phyloP scores from a whole-genome alignment of 2,797 vertebrate species.

The Lutjanus campechanus region DNA sequence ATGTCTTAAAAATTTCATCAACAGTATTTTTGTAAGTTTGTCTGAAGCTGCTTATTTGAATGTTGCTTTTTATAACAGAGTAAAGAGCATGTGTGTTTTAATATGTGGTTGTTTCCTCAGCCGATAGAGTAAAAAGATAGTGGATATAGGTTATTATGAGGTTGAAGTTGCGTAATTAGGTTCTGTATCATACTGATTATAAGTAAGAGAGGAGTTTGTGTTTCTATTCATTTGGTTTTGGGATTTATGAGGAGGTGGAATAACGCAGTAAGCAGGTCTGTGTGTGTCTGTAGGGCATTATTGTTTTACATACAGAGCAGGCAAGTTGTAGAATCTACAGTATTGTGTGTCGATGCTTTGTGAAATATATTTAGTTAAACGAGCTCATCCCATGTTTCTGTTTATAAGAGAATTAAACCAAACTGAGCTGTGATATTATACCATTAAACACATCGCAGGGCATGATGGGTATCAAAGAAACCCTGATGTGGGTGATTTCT shows the following conservation, averaged over 20 bases:
- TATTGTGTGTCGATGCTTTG: slow-evolving; percentile 43
- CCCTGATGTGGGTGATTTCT: background rate
- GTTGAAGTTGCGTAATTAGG: background rate
- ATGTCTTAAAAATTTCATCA: slow-evolving; percentile 48
- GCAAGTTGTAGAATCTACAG: slow-evolving; percentile 28
- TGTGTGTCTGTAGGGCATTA: slow-evolving; percentile 40
- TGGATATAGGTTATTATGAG: background rate
- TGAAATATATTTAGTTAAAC: slow-evolving; percentile 45
- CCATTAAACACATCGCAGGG: slow-evolving; percentile 10
- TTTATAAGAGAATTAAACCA: slow-evolving; percentile 38
- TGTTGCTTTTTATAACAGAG: slow-evolving; percentile 62
- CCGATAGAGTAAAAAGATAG: slow-evolving; percentile 18
- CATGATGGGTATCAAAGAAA: slow-evolving; percentile 17
- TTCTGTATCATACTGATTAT: slow-evolving; percentile 53
- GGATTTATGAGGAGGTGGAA: slow-evolving; percentile 37
- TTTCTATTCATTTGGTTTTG: slow-evolving; percentile 41
- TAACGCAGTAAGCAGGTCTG: slow-evolving; percentile 37
- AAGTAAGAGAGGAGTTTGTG: slow-evolving; percentile 40
- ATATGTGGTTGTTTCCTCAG: slow-evolving; percentile 38
- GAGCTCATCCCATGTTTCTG: slow-evolving; percentile 18
- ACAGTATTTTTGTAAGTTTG: slow-evolving; percentile 73
- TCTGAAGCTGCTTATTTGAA: slow-evolving; percentile 65
- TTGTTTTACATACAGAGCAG: slow-evolving; percentile 48
- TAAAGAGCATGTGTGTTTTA: slow-evolving; percentile 48
- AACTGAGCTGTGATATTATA: slow-evolving; percentile 46